Conservation (phyloP, 2,888 invertebrate genomes). For the Ormyrus pomaceus region DNA sequence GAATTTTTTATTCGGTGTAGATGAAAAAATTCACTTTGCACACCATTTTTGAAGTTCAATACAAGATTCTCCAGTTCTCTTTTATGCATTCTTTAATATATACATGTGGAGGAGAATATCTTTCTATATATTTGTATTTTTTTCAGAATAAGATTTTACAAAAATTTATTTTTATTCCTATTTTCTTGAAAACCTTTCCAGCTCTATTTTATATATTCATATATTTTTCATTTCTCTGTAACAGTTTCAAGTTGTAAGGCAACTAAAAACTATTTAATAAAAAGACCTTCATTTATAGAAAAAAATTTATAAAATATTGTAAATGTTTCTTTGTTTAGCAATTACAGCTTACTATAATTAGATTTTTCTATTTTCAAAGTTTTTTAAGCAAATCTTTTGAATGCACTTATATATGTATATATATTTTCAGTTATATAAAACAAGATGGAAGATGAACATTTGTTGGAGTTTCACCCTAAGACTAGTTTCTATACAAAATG, state of each 20-base stretch:
- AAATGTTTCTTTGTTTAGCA: conserved; percentile 4
- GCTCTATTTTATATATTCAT: too few species aligned
- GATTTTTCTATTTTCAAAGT: conserved; percentile 8
- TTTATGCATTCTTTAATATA: too few species aligned
- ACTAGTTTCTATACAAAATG: conserved; percentile 46
- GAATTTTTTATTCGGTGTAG: too few species aligned
- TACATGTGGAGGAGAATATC: too few species aligned
- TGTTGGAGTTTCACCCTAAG: conserved; percentile 41
- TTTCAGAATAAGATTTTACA: too few species aligned
- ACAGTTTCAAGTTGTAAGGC: neutral
- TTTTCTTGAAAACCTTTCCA: too few species aligned
- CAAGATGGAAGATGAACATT: conserved; percentile 48
- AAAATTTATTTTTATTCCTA: neutral
- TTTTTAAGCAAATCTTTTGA: conserved; percentile 22
- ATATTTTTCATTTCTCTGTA: neutral
- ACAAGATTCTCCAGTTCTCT: too few species aligned
- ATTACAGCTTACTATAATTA: conserved; percentile 7
- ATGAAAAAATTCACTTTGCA: too few species aligned
- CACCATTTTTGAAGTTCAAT: too few species aligned
- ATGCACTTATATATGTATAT: conserved; percentile 35
- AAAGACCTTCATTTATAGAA: conserved; percentile 3
- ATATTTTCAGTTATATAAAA: conserved; percentile 25
- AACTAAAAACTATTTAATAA: conserved; percentile 6
- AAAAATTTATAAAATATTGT: conserved; percentile 34
- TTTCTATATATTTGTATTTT: too few species aligned